These are phyloP conservation scores for Toxotes jaculatrix DNA, from an alignment of 2,113 vertebrate species.

Conservation along the genomic window DNA sequence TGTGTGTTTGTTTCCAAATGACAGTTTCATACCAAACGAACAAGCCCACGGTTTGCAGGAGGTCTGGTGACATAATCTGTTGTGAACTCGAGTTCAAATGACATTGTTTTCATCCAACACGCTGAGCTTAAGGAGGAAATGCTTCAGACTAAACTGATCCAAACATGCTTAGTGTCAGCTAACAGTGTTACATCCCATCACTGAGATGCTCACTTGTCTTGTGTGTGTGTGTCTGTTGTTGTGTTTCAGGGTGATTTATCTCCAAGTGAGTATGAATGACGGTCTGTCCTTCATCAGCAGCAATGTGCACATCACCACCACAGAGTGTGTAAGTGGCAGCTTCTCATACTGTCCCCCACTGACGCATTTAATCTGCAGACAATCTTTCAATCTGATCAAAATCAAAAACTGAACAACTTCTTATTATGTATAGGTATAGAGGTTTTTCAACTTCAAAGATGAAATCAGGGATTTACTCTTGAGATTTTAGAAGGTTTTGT, in stretches of 20 bases:
- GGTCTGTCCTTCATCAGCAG: slow-evolving; percentile 92
- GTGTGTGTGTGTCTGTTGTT: slow-evolving; percentile 39
- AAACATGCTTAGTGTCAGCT: background rate
- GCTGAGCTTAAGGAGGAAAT: background rate
- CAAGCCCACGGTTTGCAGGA: slow-evolving; percentile 2
- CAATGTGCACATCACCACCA: slow-evolving; percentile 91
- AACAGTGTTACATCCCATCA: background rate
- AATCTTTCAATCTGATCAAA: background rate
- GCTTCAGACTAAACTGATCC: background rate
- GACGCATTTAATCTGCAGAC: background rate
- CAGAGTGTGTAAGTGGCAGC: slow-evolving; percentile 88
- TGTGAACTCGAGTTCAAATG: slow-evolving; percentile 42
- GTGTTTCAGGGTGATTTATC: slow-evolving; percentile 90
- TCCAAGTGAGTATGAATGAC: slow-evolving; percentile 94
- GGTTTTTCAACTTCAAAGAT: background rate
- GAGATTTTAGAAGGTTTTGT: background rate
- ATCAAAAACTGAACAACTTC: background rate
- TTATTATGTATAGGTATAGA: background rate
- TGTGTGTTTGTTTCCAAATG: slow-evolving; percentile 14
- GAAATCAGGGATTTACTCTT: background rate
- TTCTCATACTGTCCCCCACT: background rate
- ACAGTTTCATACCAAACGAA: slow-evolving; percentile 14
- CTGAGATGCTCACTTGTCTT: background rate
- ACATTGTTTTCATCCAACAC: slow-evolving; percentile 39
- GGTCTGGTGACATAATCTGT: slow-evolving; percentile 9